Evolutionary conservation across 1,140 invertebrate species (phyloP).

Genomic region (Caenorhabditis brenneri): DNA sequence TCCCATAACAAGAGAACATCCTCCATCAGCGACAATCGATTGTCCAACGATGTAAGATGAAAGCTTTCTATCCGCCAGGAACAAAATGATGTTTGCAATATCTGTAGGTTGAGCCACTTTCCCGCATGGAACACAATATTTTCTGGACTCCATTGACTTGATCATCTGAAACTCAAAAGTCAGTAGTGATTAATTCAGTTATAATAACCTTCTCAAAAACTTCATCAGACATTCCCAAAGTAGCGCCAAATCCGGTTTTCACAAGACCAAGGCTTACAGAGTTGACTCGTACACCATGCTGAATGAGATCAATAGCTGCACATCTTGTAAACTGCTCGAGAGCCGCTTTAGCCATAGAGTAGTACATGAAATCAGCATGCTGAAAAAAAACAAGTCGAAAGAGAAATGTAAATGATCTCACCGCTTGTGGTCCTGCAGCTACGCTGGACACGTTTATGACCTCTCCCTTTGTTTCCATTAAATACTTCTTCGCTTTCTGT

Average conservation of each 20-base stretch:
- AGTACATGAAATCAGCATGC: constrained; percentile 72
- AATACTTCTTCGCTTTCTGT: constrained; percentile 47
- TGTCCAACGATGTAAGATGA: constrained; percentile 22
- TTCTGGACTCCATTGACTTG: not conserved
- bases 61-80: constrained; percentile 3
- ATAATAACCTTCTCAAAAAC: not conserved
- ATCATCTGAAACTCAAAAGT: not conserved
- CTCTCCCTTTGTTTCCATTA: constrained; percentile 59
- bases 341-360: constrained; percentile 85
- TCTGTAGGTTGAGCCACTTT: not conserved
- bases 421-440: not conserved
- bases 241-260: not conserved
- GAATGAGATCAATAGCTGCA: constrained; percentile 79
- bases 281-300: constrained; percentile 83
- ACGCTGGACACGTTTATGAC: constrained; percentile 59
- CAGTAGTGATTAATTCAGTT: too few relatives aligned
- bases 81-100: constrained; percentile 2
- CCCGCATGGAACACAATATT: not conserved
- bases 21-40: not conserved
- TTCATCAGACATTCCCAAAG: not conserved
- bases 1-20: not conserved
- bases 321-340: constrained; percentile 87
- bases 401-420: too few relatives aligned
- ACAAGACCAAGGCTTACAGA: constrained; percentile 16
- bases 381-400: too few relatives aligned